These are phyloP conservation scores for Microtus californicus DNA, from an alignment of 2,797 vertebrate genomes.

Conservation along the genomic window DNA sequence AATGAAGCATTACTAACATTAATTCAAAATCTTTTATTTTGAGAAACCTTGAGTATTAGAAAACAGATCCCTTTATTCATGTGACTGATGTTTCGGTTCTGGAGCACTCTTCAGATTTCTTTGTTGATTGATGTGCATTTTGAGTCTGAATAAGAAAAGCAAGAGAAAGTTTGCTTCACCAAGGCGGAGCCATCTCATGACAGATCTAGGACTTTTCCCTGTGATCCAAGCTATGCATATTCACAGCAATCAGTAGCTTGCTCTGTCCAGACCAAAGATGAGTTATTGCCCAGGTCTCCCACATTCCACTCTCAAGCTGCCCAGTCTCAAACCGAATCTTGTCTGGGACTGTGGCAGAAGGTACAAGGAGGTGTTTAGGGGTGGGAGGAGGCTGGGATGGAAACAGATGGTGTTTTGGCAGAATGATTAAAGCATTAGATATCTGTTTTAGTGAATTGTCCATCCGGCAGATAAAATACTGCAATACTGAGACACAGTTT, in stretches of 20 bases:
- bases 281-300: constrained; percentile 76
- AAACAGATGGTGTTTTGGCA: constrained; percentile 89
- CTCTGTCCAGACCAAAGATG: constrained; percentile 65
- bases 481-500: constrained; percentile 73
- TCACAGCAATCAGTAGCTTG: constrained; percentile 69
- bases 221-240: constrained; percentile 59
- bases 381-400: constrained; percentile 67
- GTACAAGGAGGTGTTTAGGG: constrained; percentile 51
- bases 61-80: neutral
- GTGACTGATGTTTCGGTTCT: neutral
- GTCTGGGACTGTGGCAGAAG: constrained; percentile 76
- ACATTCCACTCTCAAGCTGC: constrained; percentile 79
- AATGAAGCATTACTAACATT: neutral
- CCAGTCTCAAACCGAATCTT: constrained; percentile 78
- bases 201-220: constrained; percentile 8
- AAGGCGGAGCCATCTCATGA: neutral
- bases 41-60: neutral
- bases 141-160: neutral
- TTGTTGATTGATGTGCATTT: neutral
- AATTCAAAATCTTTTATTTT: neutral
- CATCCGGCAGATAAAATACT: constrained; percentile 85
- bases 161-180: constrained; percentile 52
- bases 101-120: neutral
- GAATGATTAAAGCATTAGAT: constrained; percentile 86
- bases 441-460: constrained; percentile 87